Percentiles rank a stretch among this genome's conserved stretches.
Evolutionary conservation across 2,113 vertebrate genomes (phyloP).

Genomic region (Seriola rivoliana): DNA sequence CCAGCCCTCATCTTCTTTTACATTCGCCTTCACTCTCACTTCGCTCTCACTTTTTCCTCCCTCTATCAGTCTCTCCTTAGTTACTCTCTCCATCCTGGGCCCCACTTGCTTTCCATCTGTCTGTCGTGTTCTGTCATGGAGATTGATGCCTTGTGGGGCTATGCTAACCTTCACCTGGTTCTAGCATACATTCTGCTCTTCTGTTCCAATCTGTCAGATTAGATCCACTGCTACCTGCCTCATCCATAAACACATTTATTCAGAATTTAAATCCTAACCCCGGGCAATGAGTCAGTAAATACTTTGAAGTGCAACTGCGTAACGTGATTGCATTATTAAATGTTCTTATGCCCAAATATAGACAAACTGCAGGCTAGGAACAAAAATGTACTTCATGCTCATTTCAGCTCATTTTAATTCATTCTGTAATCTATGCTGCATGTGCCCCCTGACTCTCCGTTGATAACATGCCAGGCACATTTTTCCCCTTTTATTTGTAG

Average conservation of each 20-base stretch:
- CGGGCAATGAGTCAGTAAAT: conserved; percentile 78
- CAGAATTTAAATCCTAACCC: conserved; percentile 81
- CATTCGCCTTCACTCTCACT: conserved; percentile 69
- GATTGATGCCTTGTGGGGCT: conserved; percentile 75
- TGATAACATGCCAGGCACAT: conserved; percentile 71
- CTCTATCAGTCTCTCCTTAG: conserved; percentile 69
- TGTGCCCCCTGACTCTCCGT: conserved; percentile 70
- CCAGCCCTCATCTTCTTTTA: conserved; percentile 71
- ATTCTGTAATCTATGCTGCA: conserved; percentile 64
- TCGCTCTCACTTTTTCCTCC: conserved; percentile 52
- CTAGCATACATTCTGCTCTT: conserved; percentile 66
- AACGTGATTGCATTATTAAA: conserved; percentile 82
- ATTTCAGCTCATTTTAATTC: conserved; percentile 75
- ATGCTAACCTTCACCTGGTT: conserved; percentile 81
- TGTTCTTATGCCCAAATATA: conserved; percentile 79
- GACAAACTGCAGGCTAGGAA: conserved; percentile 77
- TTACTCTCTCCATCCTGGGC: conserved; percentile 59
- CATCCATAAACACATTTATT: conserved; percentile 82
- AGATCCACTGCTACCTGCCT: conserved; percentile 76
- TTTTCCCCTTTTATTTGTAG: conserved; percentile 47
- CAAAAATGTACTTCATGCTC: conserved; percentile 77
- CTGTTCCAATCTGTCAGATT: conserved; percentile 82
- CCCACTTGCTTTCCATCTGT: conserved; percentile 65
- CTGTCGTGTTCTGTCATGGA: conserved; percentile 69
- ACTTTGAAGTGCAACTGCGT: conserved; percentile 83